Base-by-base conservation (phyloP, 2,888 invertebrate genomes). In the Helicoverpa assulta region DNA sequence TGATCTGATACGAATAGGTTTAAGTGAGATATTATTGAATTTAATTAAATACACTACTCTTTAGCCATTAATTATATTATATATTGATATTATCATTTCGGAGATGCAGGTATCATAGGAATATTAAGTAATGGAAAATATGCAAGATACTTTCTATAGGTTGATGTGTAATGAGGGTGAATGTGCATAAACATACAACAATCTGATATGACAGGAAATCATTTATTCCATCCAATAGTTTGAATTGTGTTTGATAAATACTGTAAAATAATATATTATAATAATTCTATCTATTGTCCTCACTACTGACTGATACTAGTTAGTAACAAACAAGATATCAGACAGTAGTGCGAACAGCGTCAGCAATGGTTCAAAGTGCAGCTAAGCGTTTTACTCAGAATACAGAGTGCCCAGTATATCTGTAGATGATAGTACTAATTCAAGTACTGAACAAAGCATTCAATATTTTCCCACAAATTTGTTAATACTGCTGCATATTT, bases 221-320 rank as follows among this genome's bases (percentile, higher is more conserved):
- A 73, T 62, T 76, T 68, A 73, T 76, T 73, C 19, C 53, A 61
- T 70, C 19, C 57, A 58, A 47, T 61, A 52, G 6, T 62, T 26
- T 62, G 26, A 19, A 52, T 47, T 68, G 14, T 59, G 29, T 61
- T 56, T 67, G 26, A 29, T 63, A 56, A 53, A 63, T 57, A 60
- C 43, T 54, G n/a, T 18, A 8, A 26, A 54, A 73, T 26, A 72
- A 73, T 55, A 37, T 16, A 37, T 29, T 51, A 29, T 56, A 51
- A 52, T 60, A 51, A 43, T 60, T 14, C 26, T 37, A 54, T 51
- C 14, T 59, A 56, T 10, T 37, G 19, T 53, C 8, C n/a, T 21
- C 60, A 61, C 10, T 37, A 60, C 33, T n/a, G 50, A 33, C 60
- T 60, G 37, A 61, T 60, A 56, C 19, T 19, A 33, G 26, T 53